These are phyloP conservation scores for Panorpa germanica DNA, from an alignment of 2,888 invertebrate species.

Conservation along the genomic window DNA sequence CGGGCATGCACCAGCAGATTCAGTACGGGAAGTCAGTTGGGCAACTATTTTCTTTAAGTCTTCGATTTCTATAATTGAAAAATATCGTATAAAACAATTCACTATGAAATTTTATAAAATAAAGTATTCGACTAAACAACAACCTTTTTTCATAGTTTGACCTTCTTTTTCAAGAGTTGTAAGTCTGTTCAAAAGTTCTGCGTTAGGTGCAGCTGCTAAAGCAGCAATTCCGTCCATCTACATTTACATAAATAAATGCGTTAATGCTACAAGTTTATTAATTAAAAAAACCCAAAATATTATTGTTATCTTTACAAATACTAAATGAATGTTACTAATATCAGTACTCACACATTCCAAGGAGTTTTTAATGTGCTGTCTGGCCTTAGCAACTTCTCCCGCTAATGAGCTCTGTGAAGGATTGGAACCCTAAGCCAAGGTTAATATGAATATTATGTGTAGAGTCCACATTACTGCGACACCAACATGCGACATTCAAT, in stretches of 20 bases:
- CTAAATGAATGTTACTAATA: constrained; percentile 3
- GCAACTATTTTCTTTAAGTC: constrained; percentile 19
- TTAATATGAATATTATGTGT: too few relatives aligned
- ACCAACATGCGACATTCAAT: too few relatives aligned
- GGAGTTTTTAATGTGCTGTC: constrained; percentile 63
- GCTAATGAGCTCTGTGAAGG: constrained; percentile 42
- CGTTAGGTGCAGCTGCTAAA: constrained; percentile 31
- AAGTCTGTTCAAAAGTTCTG: constrained; percentile 34
- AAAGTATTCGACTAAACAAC: constrained; percentile 11
- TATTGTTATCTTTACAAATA: constrained; percentile 7
- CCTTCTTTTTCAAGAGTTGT: constrained; percentile 37
- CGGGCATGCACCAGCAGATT: constrained; percentile 17
- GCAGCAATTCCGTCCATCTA: constrained; percentile 47
- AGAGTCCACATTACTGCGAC: too few relatives aligned
- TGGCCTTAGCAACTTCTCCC: constrained; percentile 71
- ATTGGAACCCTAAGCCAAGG: constrained; percentile 2
- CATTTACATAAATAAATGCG: constrained; percentile 6
- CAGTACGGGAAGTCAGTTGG: constrained; percentile 21
- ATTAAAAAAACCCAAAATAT: constrained; percentile 1
- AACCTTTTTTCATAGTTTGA: constrained; percentile 24
- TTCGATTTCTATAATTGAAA: constrained; percentile 16
- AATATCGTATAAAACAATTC: constrained; percentile 8
- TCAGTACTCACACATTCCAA: constrained; percentile 45
- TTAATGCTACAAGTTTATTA: constrained; percentile 4
- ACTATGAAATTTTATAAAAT: constrained; percentile 7